A percentile compares a stretch with the other conserved stretches of the same genome.
Evolutionary conservation across 2,888 invertebrate species (phyloP).

Genomic region (Myopa testacea): DNA sequence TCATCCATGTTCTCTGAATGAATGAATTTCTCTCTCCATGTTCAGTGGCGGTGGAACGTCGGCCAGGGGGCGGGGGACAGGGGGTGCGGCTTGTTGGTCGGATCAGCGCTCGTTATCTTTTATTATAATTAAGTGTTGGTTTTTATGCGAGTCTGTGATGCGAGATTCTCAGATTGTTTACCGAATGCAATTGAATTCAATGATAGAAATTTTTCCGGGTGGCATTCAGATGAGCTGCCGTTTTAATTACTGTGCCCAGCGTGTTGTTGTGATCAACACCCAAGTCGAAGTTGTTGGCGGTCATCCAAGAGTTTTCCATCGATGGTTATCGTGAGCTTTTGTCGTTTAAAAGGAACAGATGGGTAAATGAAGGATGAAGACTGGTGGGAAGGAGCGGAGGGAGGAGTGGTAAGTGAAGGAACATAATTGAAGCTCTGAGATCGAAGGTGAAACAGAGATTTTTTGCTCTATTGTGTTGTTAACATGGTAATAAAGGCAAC

Average conservation of each 20-base stretch:
- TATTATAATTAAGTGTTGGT: constrained; percentile 39
- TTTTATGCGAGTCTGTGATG: constrained; percentile 23
- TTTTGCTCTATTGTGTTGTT: background rate
- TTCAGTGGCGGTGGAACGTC: too few species aligned
- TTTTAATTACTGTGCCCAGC: background rate
- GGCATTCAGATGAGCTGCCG: background rate
- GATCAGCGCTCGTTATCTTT: constrained; percentile 34
- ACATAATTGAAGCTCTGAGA: too few species aligned
- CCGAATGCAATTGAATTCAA: constrained; percentile 32
- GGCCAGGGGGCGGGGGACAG: too few species aligned
- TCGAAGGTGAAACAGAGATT: too few species aligned
- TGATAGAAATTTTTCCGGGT: constrained; percentile 22
- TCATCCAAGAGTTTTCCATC: too few species aligned
- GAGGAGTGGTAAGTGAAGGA: background rate
- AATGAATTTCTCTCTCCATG: too few species aligned
- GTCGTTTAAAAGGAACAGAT: background rate
- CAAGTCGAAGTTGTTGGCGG: background rate
- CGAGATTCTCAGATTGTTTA: background rate
- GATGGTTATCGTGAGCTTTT: too few species aligned
- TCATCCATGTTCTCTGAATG: too few species aligned
- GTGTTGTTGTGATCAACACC: background rate
- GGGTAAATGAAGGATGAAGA: background rate
- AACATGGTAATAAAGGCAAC: background rate
- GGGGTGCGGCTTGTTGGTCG: background rate
- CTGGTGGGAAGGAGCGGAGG: background rate